A percentile compares a stretch with the other conserved stretches of the same genome.
phyloP scores from a whole-genome alignment of 1,140 invertebrate species.

The Patella vulgata region DNA sequence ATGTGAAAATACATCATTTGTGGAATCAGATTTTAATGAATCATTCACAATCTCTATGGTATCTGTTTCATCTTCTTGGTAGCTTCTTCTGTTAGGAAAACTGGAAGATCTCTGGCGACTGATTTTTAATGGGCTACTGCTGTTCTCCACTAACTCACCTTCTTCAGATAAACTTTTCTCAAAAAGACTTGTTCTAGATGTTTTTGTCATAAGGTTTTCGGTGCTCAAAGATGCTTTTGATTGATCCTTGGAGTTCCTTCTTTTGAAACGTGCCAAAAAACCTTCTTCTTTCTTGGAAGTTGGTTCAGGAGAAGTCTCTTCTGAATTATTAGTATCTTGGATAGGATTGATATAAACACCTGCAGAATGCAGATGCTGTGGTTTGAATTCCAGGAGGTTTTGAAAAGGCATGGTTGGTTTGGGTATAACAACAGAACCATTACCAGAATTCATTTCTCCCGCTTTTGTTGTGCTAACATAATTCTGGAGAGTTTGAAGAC shows the following conservation, averaged over 20 bases:
- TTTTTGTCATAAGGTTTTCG: conserved; percentile 46
- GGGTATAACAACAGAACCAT: neutral
- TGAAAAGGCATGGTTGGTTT: neutral
- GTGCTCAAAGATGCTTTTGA: conserved; percentile 49
- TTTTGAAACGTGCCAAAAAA: conserved; percentile 53
- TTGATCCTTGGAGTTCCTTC: conserved; percentile 55
- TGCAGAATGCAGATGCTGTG: neutral
- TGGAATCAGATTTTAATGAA: too few relatives aligned
- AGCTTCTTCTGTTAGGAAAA: conserved; percentile 59
- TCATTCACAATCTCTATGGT: too few relatives aligned
- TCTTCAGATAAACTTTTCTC: conserved; percentile 40
- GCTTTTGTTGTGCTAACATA: conserved; percentile 30
- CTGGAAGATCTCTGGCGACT: conserved; percentile 50
- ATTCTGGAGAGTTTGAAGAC: conserved; percentile 35
- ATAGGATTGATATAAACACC: neutral
- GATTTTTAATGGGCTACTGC: conserved; percentile 23
- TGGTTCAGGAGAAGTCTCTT: conserved; percentile 21
- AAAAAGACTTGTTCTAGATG: conserved; percentile 26
- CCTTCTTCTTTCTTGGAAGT: conserved; percentile 34
- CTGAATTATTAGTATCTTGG: conserved; percentile 6
- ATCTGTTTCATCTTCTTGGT: conserved; percentile 21
- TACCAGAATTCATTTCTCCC: conserved; percentile 1
- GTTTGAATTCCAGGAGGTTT: neutral
- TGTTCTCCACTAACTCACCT: conserved; percentile 16
- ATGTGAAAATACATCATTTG: neutral